phyloP scores from a whole-genome alignment of 2,888 invertebrate genomes.

The Agrochola lota region DNA sequence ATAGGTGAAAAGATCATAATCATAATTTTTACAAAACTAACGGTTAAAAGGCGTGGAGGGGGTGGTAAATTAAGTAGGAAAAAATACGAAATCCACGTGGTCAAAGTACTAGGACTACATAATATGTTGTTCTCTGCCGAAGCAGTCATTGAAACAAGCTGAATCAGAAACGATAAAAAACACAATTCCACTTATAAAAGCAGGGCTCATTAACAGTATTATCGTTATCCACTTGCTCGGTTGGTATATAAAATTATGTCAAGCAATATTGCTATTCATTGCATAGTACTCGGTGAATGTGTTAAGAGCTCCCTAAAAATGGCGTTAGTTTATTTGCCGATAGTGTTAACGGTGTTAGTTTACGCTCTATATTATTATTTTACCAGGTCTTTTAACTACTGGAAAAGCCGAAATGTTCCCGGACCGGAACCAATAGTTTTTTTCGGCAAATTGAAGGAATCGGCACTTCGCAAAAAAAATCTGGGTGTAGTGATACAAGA shows the following conservation, averaged over 20 bases:
- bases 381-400: constrained; percentile 76
- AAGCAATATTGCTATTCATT: constrained; percentile 19
- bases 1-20: too few relatives aligned
- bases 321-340: constrained; percentile 25
- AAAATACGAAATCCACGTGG: not conserved
- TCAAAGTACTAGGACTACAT: not conserved
- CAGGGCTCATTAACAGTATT: not conserved
- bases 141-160: not conserved
- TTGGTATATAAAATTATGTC: constrained; percentile 36
- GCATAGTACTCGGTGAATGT: not conserved
- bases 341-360: constrained; percentile 39
- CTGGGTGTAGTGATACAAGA: constrained; percentile 28
- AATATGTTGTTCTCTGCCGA: not conserved
- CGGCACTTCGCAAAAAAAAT: constrained; percentile 39
- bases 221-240: not conserved
- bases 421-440: constrained; percentile 73
- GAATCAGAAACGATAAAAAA: constrained; percentile 2
- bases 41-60: too few relatives aligned
- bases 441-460: constrained; percentile 74
- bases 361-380: constrained; percentile 70
- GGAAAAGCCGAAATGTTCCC: constrained; percentile 73
- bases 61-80: not conserved
- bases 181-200: not conserved
- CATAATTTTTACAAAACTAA: too few relatives aligned
- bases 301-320: constrained; percentile 28